Evolutionary conservation across 2,113 vertebrate species (phyloP).

Genomic region (Empidonax traillii): DNA sequence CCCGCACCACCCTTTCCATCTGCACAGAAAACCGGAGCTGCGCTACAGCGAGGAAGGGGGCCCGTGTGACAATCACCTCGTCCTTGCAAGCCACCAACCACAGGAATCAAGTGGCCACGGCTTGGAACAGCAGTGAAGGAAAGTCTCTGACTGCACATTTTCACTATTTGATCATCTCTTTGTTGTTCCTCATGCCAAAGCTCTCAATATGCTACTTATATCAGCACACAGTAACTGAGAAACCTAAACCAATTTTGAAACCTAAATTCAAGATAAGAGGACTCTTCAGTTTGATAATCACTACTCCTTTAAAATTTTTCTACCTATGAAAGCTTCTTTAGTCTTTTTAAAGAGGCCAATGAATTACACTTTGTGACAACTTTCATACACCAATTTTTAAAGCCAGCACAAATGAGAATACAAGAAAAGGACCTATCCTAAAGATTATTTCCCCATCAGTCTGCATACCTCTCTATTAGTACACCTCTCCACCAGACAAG

Average conservation of each 20-base stretch:
- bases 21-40: neutral
- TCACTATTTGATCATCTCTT: neutral
- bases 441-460: neutral
- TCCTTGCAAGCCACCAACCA: neutral
- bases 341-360: neutral
- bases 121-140: neutral
- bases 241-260: neutral
- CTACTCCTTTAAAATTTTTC: neutral
- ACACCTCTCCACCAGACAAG: neutral
- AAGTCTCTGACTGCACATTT: neutral
- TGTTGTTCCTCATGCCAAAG: neutral
- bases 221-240: neutral
- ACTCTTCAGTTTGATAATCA: neutral
- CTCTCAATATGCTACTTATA: neutral
- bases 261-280: neutral
- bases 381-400: neutral
- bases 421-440: neutral
- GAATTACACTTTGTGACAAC: neutral
- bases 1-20: accelerated
- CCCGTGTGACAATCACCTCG: accelerated
- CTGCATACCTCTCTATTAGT: neutral
- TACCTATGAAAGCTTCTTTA: neutral
- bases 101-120: neutral
- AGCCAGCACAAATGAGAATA: neutral
- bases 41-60: neutral